Evolutionary conservation across 2,113 vertebrate genomes (phyloP).

Genomic region (Orthochromis indermauri): DNA sequence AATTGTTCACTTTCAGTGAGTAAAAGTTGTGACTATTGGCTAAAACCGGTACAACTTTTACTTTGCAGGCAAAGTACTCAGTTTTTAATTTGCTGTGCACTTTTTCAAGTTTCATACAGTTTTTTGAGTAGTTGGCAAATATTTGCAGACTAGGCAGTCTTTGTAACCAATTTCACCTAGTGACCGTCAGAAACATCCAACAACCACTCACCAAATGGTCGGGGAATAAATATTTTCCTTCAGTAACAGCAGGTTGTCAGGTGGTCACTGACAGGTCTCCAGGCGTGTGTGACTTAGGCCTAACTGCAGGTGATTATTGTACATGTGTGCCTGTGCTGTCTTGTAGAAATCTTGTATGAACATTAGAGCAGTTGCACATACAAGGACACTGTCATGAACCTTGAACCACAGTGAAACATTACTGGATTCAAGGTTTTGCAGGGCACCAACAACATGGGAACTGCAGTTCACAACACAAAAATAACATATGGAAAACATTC

Average conservation of each 20-base stretch:
- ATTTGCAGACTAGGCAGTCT: not conserved
- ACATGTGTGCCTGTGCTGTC: not conserved
- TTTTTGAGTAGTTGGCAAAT: not conserved
- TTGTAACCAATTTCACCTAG: not conserved
- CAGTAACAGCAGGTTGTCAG: not conserved
- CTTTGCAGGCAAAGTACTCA: not conserved
- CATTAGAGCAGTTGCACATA: not conserved
- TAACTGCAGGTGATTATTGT: not conserved
- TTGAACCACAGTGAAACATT: not conserved
- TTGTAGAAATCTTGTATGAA: not conserved
- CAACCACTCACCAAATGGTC: not conserved
- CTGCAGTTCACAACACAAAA: not conserved
- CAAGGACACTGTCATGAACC: not conserved
- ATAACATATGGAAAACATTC: not conserved
- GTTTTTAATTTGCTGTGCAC: not conserved
- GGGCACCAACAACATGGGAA: not conserved
- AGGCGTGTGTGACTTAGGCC: fast-evolving
- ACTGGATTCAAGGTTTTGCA: not conserved
- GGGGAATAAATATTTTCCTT: not conserved
- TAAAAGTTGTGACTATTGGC: not conserved
- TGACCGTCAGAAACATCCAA: not conserved
- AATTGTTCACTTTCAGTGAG: not conserved
- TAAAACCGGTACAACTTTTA: not conserved
- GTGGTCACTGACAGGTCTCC: not conserved
- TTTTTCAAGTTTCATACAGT: not conserved